Conservation (phyloP, 1,140 invertebrate genomes). For the Caenorhabditis latens region DNA sequence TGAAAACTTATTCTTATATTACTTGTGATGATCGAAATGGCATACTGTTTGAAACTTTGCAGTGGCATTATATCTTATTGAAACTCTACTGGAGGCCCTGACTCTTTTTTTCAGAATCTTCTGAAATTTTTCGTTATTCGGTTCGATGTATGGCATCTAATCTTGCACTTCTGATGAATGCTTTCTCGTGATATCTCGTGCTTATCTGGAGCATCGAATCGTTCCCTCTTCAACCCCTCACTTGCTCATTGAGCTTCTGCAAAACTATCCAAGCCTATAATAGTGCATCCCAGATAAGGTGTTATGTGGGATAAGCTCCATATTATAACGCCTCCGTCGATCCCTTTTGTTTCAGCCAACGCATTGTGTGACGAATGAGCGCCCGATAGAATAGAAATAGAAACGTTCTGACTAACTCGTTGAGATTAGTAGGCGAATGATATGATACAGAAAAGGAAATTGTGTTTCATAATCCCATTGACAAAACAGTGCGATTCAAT, state of each 20-base stretch:
- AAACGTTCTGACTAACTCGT: background rate
- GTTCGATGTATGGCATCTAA: background rate
- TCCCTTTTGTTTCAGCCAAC: background rate
- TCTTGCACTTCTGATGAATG: slow-evolving; percentile 27
- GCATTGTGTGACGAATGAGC: background rate
- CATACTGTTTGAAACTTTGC: no score
- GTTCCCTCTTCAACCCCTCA: background rate
- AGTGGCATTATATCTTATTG: no score
- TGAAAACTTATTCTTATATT: no score
- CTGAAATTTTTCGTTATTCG: no score
- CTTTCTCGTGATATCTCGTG: background rate
- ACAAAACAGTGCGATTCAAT: background rate
- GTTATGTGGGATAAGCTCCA: background rate
- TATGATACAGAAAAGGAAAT: background rate
- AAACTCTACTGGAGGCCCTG: no score
- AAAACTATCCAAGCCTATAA: background rate
- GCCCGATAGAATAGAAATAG: slow-evolving; percentile 3
- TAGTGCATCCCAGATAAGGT: background rate
- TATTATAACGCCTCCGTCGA: background rate
- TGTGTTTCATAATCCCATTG: background rate
- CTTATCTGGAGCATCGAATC: background rate
- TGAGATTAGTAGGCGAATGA: background rate
- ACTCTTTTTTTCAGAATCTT: no score
- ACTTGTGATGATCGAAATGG: no score
- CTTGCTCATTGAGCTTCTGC: slow-evolving; percentile 3